These are phyloP conservation scores for Phaonia tiefii DNA, from an alignment of 2,888 invertebrate species.

Conservation along the genomic window DNA sequence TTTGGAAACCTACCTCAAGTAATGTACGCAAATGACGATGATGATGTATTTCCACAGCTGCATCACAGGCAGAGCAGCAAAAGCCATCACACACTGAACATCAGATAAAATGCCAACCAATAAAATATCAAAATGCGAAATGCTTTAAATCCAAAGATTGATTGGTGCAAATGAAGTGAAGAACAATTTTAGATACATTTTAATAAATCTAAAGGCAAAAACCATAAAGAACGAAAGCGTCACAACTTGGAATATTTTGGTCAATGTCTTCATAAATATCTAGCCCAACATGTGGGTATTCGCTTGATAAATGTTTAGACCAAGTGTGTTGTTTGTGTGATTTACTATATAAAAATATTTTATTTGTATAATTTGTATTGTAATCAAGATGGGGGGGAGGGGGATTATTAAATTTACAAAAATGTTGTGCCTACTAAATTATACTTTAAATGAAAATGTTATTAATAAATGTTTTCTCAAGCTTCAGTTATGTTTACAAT, in stretches of 20 bases:
- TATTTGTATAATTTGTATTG: conserved; percentile 19
- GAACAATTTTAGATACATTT: conserved; percentile 57
- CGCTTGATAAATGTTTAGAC: background rate
- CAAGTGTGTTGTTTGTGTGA: no score
- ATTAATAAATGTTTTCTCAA: background rate
- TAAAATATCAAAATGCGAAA: conserved; percentile 48
- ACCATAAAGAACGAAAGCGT: background rate
- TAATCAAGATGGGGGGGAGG: no score
- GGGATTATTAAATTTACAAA: conserved; percentile 22
- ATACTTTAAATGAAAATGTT: conserved; percentile 26
- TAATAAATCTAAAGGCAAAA: conserved; percentile 45
- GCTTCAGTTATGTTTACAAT: no score
- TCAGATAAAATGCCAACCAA: conserved; percentile 30
- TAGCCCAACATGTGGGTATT: conserved; percentile 40
- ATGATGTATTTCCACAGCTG: conserved; percentile 67
- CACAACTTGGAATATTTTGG: conserved; percentile 49
- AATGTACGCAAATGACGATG: conserved; percentile 30
- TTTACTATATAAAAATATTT: conserved; percentile 2
- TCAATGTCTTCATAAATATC: conserved; percentile 54
- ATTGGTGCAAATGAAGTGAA: conserved; percentile 70
- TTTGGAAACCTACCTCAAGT: background rate
- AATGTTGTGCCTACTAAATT: conserved; percentile 51
- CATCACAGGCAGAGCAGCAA: conserved; percentile 61
- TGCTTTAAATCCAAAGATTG: conserved; percentile 68
- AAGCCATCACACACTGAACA: conserved; percentile 46